Percentiles rank a stretch among this genome's conserved stretches.
Evolutionary conservation across 2,797 vertebrate species (phyloP).

Genomic region (Threskiornis aethiopicus): DNA sequence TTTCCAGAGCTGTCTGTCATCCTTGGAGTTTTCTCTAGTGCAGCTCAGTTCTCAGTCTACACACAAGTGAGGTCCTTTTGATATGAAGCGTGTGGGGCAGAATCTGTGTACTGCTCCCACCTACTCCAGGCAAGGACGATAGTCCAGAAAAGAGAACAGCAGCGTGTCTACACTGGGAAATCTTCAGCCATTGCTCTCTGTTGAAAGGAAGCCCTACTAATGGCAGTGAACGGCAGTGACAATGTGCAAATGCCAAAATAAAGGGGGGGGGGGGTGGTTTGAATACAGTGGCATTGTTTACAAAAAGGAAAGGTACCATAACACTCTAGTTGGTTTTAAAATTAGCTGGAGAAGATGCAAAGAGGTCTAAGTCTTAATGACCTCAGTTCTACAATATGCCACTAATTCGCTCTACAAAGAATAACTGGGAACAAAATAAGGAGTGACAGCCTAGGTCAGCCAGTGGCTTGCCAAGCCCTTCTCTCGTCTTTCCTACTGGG

Average conservation of each 20-base stretch:
- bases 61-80: background rate
- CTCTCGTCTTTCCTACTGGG: background rate
- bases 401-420: conserved; percentile 1
- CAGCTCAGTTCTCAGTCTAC: background rate
- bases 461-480: conserved; percentile 7
- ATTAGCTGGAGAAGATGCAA: conserved; percentile 10
- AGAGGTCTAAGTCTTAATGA: conserved; percentile 8
- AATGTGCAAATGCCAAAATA: background rate
- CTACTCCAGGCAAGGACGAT: background rate
- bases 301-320: background rate
- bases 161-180: background rate
- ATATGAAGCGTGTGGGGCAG: background rate
- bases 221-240: background rate
- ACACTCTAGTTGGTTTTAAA: background rate
- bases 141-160: background rate
- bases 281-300: background rate
- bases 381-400: background rate
- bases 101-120: background rate
- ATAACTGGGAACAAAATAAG: conserved; percentile 27
- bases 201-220: background rate
- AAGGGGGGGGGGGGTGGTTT: rapidly evolving
- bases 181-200: background rate
- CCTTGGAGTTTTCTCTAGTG: background rate
- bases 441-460: conserved; percentile 1
- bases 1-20: conserved; percentile 35